Evolutionary conservation across 2,797 vertebrate species (phyloP), one percentile per base, ranked within the genome.

Genomic region (Coracias cyanogaster): DNA sequence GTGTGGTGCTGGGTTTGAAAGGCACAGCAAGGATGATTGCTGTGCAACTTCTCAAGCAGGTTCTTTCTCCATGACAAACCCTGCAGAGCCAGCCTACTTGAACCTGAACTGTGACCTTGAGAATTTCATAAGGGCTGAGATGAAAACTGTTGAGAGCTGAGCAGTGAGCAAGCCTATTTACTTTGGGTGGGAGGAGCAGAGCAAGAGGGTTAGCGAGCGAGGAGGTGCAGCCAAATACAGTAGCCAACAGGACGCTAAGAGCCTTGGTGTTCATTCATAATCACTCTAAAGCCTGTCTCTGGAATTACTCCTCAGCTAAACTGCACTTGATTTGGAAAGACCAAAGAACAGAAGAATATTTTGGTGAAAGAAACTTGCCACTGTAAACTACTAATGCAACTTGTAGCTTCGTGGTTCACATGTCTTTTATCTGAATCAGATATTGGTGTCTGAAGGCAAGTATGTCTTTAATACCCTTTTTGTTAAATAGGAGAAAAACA

Each of bases 401-500:
- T 60, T 55, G 35, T 61, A 82, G 41, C 26, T 13, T 71, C 14
- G 4, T 85, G 61, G 24, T 89, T 96, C 78, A 69, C 60, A n/a
- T 64, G 61, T 90, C 57, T 64, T 33, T 78, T 93, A 58, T 82
- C 61, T 85, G 49, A 93, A 72, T 88, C 52, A 46, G 18, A 28
- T 90, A 71, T 29, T 67, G 52, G 52, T 89, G 39, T 86, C 70
- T 90, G 74, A 96, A 97, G 97, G 97, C 96, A 97, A 97, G 96
- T 98, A 84, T 82, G 51, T 64, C 21, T 95, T 88, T 90, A 70
- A 57, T 72, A 76, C 12, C 14, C 9, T 62, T 93, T 82, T 86
- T 90, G 48, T 84, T 96, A 89, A 62, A 69, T 57, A 82, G 39
- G 57, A 64, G 57, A 69, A 76, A 79, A 9, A 0, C 3, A 4